phyloP scores from a whole-genome alignment of 2,113 vertebrate species.

The Xerus inauris region DNA sequence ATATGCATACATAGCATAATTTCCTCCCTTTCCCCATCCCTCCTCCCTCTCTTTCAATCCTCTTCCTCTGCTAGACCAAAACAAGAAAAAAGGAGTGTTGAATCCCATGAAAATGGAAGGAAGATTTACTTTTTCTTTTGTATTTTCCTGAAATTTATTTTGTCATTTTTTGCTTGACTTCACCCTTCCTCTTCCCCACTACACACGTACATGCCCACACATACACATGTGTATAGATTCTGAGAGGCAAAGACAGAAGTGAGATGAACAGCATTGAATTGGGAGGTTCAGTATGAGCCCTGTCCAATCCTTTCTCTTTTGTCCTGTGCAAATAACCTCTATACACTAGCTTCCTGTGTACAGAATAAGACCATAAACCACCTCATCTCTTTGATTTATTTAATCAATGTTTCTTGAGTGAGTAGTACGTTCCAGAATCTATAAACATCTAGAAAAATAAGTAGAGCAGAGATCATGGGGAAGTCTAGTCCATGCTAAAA shows the following conservation, averaged over 20 bases:
- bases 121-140: not conserved
- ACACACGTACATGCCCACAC: not conserved
- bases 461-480: not conserved
- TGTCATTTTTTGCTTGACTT: not conserved
- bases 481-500: not conserved
- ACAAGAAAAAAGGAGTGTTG: no score
- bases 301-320: not conserved
- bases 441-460: not conserved
- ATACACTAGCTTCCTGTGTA: not conserved
- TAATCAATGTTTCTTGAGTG: not conserved
- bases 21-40: no score
- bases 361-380: not conserved
- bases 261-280: not conserved
- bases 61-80: no score
- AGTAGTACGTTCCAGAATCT: not conserved
- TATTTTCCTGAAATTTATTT: not conserved
- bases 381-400: not conserved
- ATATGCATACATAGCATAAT: no score
- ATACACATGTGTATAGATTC: not conserved
- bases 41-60: no score
- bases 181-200: fast-evolving
- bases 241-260: not conserved
- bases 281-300: not conserved
- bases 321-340: not conserved
- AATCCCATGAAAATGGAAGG: no score